Base-by-base conservation (phyloP, 2,113 vertebrate genomes). In the Pagrus major region DNA sequence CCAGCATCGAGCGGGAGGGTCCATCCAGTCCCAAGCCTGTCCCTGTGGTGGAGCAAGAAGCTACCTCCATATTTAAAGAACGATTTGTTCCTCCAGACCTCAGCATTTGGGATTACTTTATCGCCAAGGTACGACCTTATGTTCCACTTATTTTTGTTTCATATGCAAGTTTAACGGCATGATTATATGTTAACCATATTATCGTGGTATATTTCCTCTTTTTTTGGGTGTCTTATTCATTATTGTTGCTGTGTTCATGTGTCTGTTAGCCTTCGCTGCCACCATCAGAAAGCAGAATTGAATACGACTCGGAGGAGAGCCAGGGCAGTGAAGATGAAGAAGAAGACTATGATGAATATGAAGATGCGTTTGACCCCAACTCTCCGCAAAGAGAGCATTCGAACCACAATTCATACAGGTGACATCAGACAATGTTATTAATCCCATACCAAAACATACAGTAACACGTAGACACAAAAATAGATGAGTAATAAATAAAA, bases 101-200 rank as follows among this genome's bases (percentile, higher is more conserved):
- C 85, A 99, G 98, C 89, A 97, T 99, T 92, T 99, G 98, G 98
- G 98, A 99, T 93, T 99, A 97, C 86, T 99, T 99, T 68, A 97
- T 99, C 75, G 95, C 97, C 61, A 99, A 99, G 97, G 98, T n/a
- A n/a, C n/a, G n/a, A n/a, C n/a, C n/a, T n/a, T n/a, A n/a, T n/a
- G n/a, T n/a, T n/a, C n/a, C n/a, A n/a, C n/a, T n/a, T n/a, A n/a
- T n/a, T n/a, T n/a, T n/a, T 71, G 12, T 58, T 58, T 18, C 2
- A 60, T 39, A 63, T 54, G 44, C 18, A 58, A 46, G 9, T 64
- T 35, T 27, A 41, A 29, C 35, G n/a, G 6, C 8, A 55, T 73
- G 23, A 70, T 39, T 33, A 7, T 31, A 12, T 44, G 67, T 61
- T 69, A 20, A 60, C 16, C 7, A 37, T 29, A 20, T 47, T 31